Evolutionary conservation across 2,797 vertebrate species (phyloP).

Genomic region (Onychomys leucogaster): DNA sequence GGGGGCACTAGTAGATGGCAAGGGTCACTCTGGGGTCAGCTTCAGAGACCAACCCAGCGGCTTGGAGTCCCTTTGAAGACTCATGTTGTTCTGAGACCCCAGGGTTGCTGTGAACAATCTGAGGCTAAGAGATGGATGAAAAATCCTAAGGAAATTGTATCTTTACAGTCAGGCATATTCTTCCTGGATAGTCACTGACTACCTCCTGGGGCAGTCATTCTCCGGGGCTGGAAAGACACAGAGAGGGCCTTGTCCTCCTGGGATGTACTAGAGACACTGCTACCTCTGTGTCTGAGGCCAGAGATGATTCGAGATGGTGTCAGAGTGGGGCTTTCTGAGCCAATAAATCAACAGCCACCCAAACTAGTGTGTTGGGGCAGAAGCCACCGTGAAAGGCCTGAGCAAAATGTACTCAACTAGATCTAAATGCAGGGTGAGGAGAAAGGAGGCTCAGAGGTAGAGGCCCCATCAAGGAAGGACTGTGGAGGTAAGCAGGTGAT

Average conservation of each 20-base stretch:
- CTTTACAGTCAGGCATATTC: neutral
- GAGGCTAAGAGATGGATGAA: neutral
- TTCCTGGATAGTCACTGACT: neutral
- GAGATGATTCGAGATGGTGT: neutral
- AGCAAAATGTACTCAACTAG: neutral
- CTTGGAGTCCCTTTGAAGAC: neutral
- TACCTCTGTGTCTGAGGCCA: no score
- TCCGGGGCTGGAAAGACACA: no score
- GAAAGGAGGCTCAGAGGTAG: neutral
- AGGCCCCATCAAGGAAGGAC: neutral
- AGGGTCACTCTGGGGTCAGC: slow-evolving; percentile 74
- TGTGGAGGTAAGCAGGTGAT: neutral
- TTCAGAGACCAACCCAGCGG: neutral
- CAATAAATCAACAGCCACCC: neutral
- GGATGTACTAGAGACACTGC: neutral
- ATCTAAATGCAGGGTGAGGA: neutral
- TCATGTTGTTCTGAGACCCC: neutral
- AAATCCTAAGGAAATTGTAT: neutral
- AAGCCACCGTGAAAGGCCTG: neutral
- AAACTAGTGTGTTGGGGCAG: neutral
- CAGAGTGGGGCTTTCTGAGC: neutral
- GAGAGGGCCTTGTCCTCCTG: neutral
- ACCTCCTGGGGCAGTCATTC: neutral
- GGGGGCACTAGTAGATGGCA: neutral
- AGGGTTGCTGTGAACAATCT: neutral